phyloP scores from a whole-genome alignment of 2,113 vertebrate genomes.

The Furnarius figulus region DNA sequence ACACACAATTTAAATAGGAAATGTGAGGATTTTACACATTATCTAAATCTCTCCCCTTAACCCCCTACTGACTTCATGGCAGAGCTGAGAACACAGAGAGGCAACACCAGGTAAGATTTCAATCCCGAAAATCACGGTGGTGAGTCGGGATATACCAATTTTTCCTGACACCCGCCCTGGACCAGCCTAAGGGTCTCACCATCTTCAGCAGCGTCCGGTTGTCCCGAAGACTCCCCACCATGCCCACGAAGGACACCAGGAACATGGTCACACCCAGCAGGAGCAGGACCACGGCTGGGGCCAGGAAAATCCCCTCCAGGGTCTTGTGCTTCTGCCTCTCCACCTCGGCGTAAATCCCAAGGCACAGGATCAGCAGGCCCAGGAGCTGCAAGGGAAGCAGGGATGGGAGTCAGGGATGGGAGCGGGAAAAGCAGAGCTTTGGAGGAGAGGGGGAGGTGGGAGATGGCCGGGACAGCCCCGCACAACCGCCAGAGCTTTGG shows the following conservation, averaged over 20 bases:
- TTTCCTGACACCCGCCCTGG: not conserved
- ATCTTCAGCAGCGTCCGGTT: not conserved
- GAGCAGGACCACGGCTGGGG: not conserved
- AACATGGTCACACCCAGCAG: not conserved
- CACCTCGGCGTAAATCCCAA: not conserved
- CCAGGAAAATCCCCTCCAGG: not conserved
- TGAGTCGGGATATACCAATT: fast-evolving
- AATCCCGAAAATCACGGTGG: not conserved
- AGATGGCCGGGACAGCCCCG: not conserved
- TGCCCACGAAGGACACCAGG: not conserved
- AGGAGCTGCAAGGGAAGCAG: not conserved
- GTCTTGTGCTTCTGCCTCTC: not conserved
- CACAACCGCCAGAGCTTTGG: not conserved
- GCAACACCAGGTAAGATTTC: not conserved
- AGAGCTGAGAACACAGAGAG: not conserved
- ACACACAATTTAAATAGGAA: not conserved
- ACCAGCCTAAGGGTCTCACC: not conserved
- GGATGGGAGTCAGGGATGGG: not conserved
- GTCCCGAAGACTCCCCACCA: not conserved
- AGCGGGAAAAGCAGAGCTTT: not conserved
- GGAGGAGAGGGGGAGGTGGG: not conserved
- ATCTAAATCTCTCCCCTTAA: not conserved
- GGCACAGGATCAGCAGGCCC: not conserved
- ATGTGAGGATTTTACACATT: not conserved
- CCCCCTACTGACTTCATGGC: no score